Evolutionary conservation across 2,113 vertebrate genomes (phyloP).

Genomic region (Pavo muticus): DNA sequence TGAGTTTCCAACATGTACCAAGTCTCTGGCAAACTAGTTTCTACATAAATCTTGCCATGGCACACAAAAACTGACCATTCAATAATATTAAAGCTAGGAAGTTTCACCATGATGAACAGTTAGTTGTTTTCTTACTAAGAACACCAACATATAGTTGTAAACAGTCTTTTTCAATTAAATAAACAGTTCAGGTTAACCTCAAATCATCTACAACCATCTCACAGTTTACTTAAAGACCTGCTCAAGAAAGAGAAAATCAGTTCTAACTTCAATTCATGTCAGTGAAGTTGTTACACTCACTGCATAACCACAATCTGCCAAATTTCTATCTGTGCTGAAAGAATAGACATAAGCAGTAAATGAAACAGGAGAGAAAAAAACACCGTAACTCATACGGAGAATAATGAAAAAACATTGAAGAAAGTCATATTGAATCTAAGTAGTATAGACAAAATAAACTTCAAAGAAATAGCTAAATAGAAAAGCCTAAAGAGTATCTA

Average conservation of each 20-base stretch:
- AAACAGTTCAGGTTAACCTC: background rate
- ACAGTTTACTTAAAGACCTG: background rate
- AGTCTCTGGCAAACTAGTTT: background rate
- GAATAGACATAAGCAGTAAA: background rate
- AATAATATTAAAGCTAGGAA: background rate
- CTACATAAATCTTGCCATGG: background rate
- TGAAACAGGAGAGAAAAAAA: background rate
- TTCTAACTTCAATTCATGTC: background rate
- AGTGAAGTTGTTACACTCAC: background rate
- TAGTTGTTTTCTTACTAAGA: background rate
- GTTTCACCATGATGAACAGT: background rate
- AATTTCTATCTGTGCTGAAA: background rate
- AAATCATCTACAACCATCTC: background rate
- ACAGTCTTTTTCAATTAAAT: background rate
- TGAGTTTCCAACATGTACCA: background rate
- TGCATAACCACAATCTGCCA: background rate
- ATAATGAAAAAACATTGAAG: background rate
- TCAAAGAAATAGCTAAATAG: background rate
- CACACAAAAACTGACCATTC: background rate
- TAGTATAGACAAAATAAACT: background rate
- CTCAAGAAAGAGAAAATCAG: background rate
- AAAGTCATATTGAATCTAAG: background rate
- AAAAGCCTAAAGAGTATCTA: background rate
- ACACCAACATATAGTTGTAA: background rate
- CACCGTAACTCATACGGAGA: background rate